Evolutionary conservation across 2,888 invertebrate species (phyloP).

Genomic region (Phortica magna): DNA sequence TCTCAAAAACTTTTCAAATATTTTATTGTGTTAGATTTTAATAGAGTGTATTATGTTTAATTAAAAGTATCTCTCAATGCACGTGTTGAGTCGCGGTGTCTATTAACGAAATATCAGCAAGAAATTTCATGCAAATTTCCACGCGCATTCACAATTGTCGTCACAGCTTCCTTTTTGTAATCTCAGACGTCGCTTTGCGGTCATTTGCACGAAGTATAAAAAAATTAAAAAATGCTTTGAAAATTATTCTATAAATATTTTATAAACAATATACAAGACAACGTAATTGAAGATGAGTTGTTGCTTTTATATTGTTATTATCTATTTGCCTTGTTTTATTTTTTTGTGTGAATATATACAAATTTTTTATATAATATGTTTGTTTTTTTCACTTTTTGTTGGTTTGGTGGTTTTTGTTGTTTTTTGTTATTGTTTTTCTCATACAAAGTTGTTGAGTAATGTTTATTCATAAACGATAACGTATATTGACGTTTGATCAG

Average conservation of each 20-base stretch:
- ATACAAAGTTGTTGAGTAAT: neutral
- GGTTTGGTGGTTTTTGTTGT: neutral
- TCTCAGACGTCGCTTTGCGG: constrained; percentile 16
- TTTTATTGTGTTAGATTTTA: no score
- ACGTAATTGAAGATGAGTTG: constrained; percentile 34
- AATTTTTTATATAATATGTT: neutral
- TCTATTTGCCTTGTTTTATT: neutral
- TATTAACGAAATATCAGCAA: neutral
- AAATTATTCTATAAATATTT: constrained; percentile 6
- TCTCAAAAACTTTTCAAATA: no score
- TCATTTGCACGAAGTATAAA: constrained; percentile 22
- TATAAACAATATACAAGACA: neutral
- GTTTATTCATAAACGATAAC: neutral
- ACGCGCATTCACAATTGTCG: neutral
- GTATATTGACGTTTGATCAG: neutral
- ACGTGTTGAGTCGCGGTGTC: no score
- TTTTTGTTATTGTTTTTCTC: neutral
- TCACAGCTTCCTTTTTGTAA: constrained; percentile 4
- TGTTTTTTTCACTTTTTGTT: neutral
- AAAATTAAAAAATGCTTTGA: constrained; percentile 15
- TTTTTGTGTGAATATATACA: neutral
- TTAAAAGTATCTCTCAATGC: no score
- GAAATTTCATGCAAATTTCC: neutral
- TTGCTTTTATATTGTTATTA: constrained; percentile 30
- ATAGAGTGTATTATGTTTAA: no score